Conservation (phyloP, 2,888 invertebrate species). For the Mamestra brassicae region DNA sequence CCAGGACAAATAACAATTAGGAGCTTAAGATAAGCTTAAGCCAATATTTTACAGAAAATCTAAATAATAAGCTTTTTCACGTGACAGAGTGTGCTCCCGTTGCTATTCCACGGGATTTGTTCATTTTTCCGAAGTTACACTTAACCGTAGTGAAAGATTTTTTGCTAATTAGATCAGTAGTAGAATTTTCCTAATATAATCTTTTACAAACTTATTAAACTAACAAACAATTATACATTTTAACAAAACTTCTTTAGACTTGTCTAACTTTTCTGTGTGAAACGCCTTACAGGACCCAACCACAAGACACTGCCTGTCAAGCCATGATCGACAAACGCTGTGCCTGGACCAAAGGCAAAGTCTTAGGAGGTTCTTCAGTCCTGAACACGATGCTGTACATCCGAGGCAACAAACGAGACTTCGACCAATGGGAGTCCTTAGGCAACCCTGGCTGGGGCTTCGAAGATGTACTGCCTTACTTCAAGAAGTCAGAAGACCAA, state of each 20-base stretch:
- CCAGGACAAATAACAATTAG: too few relatives aligned
- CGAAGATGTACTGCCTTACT: slow-evolving; percentile 95
- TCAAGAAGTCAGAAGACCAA: slow-evolving; percentile 97
- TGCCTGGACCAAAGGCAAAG: slow-evolving; percentile 97
- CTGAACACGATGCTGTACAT: slow-evolving; percentile 98
- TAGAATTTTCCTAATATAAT: not conserved
- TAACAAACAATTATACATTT: not conserved
- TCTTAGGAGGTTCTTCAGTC: slow-evolving; percentile 96
- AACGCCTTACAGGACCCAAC: slow-evolving; percentile 93
- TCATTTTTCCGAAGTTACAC: not conserved
- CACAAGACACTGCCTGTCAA: slow-evolving; percentile 95
- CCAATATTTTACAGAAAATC: too few relatives aligned
- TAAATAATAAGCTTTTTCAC: too few relatives aligned
- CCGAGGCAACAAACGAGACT: slow-evolving; percentile 96
- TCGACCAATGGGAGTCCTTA: slow-evolving; percentile 95
- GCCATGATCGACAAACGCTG: slow-evolving; percentile 96
- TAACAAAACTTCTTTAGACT: not conserved
- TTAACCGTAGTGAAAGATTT: not conserved
- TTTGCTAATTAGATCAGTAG: not conserved
- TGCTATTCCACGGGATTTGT: not conserved
- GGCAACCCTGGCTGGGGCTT: slow-evolving; percentile 98
- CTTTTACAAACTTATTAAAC: not conserved
- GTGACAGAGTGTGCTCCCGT: not conserved
- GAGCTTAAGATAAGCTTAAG: too few relatives aligned
- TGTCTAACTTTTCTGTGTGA: not conserved